These are phyloP conservation scores for Lasioglossum albipes DNA, from an alignment of 1,140 invertebrate species.

Conservation along the genomic window DNA sequence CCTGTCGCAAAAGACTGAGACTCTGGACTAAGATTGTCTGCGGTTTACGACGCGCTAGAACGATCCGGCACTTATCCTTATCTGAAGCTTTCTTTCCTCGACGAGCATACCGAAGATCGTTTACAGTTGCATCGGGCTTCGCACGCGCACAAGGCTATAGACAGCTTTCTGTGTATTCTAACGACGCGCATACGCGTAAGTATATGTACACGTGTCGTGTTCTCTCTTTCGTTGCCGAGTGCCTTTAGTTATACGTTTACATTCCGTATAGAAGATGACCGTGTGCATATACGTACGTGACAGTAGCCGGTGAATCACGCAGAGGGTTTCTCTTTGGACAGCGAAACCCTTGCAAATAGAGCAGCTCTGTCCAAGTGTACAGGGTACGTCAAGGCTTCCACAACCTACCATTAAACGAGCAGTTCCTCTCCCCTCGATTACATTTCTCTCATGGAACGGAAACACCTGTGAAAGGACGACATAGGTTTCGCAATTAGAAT, in stretches of 20 bases:
- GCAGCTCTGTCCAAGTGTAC: not conserved
- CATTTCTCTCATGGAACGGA: no score
- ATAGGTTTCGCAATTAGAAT: no score
- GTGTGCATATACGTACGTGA: not conserved
- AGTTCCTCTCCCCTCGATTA: not conserved
- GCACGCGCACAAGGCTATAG: slow-evolving; percentile 41
- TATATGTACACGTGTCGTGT: slow-evolving; percentile 16
- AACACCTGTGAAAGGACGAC: no score
- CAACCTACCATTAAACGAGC: no score
- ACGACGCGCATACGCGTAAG: not conserved
- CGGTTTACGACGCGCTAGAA: slow-evolving; percentile 21
- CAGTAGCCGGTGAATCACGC: not conserved
- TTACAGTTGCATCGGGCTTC: slow-evolving; percentile 42
- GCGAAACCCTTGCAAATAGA: not conserved
- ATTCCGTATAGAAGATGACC: not conserved
- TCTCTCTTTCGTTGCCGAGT: no score
- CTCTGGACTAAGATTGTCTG: not conserved
- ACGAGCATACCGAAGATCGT: slow-evolving; percentile 9
- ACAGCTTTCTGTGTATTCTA: slow-evolving; percentile 18
- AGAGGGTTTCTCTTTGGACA: not conserved
- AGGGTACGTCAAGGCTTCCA: not conserved
- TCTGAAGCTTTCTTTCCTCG: slow-evolving; percentile 57
- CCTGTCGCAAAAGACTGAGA: not conserved
- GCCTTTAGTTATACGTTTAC: no score
- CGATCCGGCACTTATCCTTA: slow-evolving; percentile 62